Percentiles rank a stretch among this genome's conserved stretches.
phyloP scores from a whole-genome alignment of 2,797 vertebrate genomes.

The Sciurus carolinensis region DNA sequence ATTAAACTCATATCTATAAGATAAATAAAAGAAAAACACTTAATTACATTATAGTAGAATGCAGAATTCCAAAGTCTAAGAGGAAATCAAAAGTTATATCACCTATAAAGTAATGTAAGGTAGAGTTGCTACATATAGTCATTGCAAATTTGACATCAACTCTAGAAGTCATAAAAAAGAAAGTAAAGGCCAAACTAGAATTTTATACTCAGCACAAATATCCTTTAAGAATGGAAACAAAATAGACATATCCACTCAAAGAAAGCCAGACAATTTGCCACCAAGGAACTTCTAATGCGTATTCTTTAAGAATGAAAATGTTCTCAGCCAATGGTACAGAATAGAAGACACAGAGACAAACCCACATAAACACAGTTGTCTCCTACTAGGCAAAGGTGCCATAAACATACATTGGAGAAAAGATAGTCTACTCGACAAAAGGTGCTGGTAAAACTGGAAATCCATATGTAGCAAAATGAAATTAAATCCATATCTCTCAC shows the following conservation, averaged over 20 bases:
- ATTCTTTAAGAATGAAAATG: constrained; percentile 1
- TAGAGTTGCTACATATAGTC: neutral
- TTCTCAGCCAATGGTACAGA: neutral
- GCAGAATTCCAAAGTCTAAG: neutral
- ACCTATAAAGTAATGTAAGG: neutral
- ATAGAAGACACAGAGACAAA: too few relatives aligned
- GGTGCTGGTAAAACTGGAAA: too few relatives aligned
- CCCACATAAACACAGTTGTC: too few relatives aligned
- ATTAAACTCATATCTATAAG: neutral
- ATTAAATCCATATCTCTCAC: too few relatives aligned
- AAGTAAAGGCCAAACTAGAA: neutral
- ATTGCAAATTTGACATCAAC: neutral
- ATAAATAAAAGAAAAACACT: neutral
- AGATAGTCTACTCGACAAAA: too few relatives aligned
- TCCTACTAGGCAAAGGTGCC: too few relatives aligned
- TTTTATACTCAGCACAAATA: neutral
- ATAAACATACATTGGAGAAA: too few relatives aligned
- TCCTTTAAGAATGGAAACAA: neutral
- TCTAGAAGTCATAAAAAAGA: neutral
- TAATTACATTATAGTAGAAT: neutral
- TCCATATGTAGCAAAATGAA: too few relatives aligned
- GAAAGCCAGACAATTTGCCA: neutral
- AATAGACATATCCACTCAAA: neutral
- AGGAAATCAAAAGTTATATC: neutral
- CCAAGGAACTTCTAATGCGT: neutral